Base-by-base conservation (phyloP, 2,888 invertebrate species). In the Cantharis rustica region DNA sequence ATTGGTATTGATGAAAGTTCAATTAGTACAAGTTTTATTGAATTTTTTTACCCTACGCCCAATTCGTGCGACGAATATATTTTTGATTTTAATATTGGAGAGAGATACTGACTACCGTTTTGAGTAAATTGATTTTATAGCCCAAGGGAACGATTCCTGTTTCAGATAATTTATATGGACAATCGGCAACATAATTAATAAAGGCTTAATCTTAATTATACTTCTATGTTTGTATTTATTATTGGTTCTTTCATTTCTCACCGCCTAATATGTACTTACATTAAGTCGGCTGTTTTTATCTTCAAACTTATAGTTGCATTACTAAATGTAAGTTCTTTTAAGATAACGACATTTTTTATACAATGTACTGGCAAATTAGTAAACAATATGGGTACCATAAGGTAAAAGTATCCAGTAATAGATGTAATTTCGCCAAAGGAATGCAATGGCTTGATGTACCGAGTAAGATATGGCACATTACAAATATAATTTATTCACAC, bases 1-100 rank as follows among this genome's bases (percentile, higher is more conserved):
- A 85, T 84, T 84, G 85, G 84, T 84, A 85, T 85, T 84, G 85
- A 84, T 85, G 84, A 84, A 82, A 77, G 81, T 82, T 83, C 82
- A 82, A 82, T 82, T 79, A 80, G 78, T 69, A 3, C 70, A 70
- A 16, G 74, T 17, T 71, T 71, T 68, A 66, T 47, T 64, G 17
- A 1, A 20, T 26, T 61, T 68, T 75, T 74, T 68, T 71, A 26
- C 68, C 47, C 10, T 71, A 71, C 71, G 74, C 47, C 13, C 16
- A 16, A 17, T 16, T 10, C 15, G 9, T 15, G 63, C 47, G 71
- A 63, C 16, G 31, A 27, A 16, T 16, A 1, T 61, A 75, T 61
- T 70, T 64, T 61, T 61, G 61, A 17, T 31, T 13, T 10, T 20
- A 31, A 11, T 23, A 71, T 68, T 15, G 23, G n/a, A 73, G 75